Base-by-base conservation (phyloP, 1,140 invertebrate species). In the Lepidurus arcticus region DNA sequence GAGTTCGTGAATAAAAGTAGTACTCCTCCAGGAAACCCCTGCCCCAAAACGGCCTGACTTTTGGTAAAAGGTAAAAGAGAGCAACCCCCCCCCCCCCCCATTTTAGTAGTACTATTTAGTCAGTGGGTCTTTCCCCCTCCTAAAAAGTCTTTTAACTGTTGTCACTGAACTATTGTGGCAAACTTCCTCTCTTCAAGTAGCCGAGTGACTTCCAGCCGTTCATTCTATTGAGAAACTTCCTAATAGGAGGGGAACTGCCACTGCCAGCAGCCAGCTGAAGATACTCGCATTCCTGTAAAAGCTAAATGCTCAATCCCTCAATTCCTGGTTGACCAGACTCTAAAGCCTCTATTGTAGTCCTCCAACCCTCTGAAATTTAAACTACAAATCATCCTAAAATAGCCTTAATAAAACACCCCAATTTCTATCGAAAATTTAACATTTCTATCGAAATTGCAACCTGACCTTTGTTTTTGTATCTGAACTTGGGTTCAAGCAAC, bases 131-230 rank as follows among this genome's bases (percentile, higher is more conserved):
- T 13, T 16, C 53, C 53, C 53, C 53, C 21, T 16, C 53, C 53
- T 13, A 65, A 65, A 65, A 65, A 65, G 53, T 65, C 53, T 65
- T 47, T 47, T 21, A 65, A 65, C 53, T 65, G 53, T 65, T 65
- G 53, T 65, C 53, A 65, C 4, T 65, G n/a, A 65, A 65, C 53
- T 65, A 65, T 65, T 65, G 53, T 65, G 53, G 53, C 53, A 13
- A 65, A 65, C 53, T 65, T 65, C 53, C 53, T 65, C 53, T 65
- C 53, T 65, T 65, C 53, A 65, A 65, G 53, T 65, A 65, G 53
- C 53, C 53, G 53, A 65, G 53, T 65, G 16, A 65, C 53, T 65
- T 65, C 53, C 53, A 65, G 53, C 53, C 53, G 53, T 65, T 65
- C 53, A 65, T 11, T 65, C 53, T 65, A 65, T 65, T 65, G 53